Evolutionary conservation across 1,140 invertebrate genomes (phyloP).

Genomic region (Hycleus cichorii): DNA sequence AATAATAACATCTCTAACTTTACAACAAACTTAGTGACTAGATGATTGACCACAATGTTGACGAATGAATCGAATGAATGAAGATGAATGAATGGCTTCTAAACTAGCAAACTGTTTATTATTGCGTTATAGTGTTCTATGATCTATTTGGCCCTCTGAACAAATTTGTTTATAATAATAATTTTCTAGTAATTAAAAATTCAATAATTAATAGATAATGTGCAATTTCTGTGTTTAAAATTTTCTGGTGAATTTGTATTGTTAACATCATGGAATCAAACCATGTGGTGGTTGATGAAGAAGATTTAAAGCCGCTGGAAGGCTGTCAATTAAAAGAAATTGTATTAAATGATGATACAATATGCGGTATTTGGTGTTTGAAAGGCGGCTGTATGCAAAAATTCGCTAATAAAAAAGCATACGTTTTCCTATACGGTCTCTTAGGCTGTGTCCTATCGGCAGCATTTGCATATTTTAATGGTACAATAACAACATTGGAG

Average conservation of each 20-base stretch:
- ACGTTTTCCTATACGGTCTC: conserved; percentile 64
- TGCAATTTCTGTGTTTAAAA: no score
- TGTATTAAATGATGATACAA: conserved; percentile 46
- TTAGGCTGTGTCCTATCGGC: conserved; percentile 68
- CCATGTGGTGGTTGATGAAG: no score
- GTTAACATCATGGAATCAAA: no score
- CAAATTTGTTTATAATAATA: no score
- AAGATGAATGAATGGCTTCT: conserved; percentile 12
- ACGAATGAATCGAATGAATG: conserved; percentile 18
- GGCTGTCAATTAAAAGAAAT: neutral
- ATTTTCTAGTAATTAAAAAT: no score
- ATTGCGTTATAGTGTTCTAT: conserved; percentile 32
- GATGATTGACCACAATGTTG: conserved; percentile 14
- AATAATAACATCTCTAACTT: conserved; percentile 7
- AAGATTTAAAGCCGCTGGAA: neutral
- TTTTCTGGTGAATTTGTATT: no score
- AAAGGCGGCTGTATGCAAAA: conserved; percentile 51
- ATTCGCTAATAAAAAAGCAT: conserved; percentile 69
- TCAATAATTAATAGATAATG: no score
- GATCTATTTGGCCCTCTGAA: no score
- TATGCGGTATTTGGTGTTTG: conserved; percentile 56
- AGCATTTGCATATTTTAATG: conserved; percentile 68
- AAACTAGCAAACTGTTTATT: conserved; percentile 15
- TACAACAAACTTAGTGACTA: conserved; percentile 5
- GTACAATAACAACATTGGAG: conserved; percentile 71